These are phyloP conservation scores for Dryocosmus kuriphilus DNA, from an alignment of 2,888 invertebrate species.

Conservation along the genomic window DNA sequence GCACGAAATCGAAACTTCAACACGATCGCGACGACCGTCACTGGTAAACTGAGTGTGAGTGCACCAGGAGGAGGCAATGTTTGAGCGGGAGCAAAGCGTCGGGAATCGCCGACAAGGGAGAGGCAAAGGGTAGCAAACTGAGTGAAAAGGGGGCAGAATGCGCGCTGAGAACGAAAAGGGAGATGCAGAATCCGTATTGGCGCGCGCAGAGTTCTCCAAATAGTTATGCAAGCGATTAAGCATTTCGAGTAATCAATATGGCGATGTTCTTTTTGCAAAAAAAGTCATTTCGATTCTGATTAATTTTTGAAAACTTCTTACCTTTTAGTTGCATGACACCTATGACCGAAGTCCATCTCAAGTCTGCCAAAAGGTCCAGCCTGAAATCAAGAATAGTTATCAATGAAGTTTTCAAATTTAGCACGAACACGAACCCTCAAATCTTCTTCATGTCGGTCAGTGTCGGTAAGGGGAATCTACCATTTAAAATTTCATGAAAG, in stretches of 20 bases:
- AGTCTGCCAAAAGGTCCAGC: background rate
- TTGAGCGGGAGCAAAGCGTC: slow-evolving; percentile 56
- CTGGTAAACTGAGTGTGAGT: slow-evolving; percentile 68
- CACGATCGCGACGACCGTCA: slow-evolving; percentile 66
- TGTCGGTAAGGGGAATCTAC: background rate
- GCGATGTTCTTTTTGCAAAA: slow-evolving; percentile 15
- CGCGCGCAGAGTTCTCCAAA: slow-evolving; percentile 57
- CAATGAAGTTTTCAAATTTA: background rate
- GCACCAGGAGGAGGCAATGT: slow-evolving; percentile 55
- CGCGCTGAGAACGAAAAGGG: slow-evolving; percentile 51
- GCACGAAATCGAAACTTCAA: slow-evolving; percentile 50
- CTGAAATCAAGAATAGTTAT: background rate
- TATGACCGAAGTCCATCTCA: background rate
- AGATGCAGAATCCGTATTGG: slow-evolving; percentile 56
- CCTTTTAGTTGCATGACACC: background rate
- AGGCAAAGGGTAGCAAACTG: slow-evolving; percentile 56
- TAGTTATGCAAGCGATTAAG: slow-evolving; percentile 59
- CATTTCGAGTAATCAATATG: slow-evolving; percentile 54
- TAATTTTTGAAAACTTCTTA: background rate
- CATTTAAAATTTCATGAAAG: background rate
- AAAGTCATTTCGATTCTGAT: background rate
- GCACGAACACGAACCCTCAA: background rate
- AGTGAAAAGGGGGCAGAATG: slow-evolving; percentile 50
- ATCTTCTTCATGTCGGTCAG: background rate
- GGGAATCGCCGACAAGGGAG: slow-evolving; percentile 55